A percentile compares a stretch with the other conserved stretches of the same genome.
Evolutionary conservation across 2,797 vertebrate species (phyloP).

Genomic region (Gymnopithys bicolor): DNA sequence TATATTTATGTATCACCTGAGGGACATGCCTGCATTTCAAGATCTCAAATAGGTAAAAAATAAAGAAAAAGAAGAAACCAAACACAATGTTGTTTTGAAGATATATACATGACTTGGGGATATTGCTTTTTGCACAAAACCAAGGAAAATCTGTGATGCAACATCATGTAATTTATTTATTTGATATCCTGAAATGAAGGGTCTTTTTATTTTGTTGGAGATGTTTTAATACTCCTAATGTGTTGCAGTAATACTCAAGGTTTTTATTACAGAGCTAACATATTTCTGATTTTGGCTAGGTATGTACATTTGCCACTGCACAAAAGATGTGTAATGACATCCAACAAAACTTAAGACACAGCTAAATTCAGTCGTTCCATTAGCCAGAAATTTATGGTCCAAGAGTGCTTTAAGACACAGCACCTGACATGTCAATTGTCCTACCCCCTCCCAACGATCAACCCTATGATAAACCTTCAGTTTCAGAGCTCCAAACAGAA

Average conservation of each 20-base stretch:
- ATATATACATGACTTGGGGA: neutral
- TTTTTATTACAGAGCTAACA: neutral
- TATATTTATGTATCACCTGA: neutral
- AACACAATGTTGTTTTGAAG: neutral
- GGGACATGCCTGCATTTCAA: neutral
- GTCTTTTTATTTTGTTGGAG: neutral
- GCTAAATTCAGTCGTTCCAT: neutral
- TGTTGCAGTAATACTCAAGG: neutral
- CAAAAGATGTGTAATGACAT: neutral
- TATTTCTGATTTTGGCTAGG: neutral
- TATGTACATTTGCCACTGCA: neutral
- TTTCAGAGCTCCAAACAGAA: neutral
- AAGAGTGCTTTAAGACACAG: neutral
- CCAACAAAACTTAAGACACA: neutral
- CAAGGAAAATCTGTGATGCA: neutral
- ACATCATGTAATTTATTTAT: neutral
- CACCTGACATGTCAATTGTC: neutral
- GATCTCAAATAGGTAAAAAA: neutral
- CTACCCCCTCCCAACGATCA: accelerated
- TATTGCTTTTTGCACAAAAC: neutral
- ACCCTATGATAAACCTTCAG: neutral
- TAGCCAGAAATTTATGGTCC: neutral
- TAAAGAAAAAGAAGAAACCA: neutral
- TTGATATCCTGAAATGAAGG: neutral
- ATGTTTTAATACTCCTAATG: neutral